These are phyloP conservation scores for Drosophila tsacasi DNA, from an alignment of 1,140 invertebrate genomes.

Conservation along the genomic window DNA sequence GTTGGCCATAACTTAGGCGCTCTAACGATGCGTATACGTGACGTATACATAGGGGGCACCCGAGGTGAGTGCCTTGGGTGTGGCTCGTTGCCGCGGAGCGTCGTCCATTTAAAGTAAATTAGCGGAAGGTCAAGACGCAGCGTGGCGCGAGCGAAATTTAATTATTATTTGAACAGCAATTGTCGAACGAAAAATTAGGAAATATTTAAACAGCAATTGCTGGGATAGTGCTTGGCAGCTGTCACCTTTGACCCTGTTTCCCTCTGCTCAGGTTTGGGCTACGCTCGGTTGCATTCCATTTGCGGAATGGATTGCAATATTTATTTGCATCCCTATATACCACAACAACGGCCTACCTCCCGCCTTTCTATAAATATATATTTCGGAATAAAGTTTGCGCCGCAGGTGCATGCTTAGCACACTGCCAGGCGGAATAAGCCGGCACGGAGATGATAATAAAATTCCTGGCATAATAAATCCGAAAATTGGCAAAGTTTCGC, in stretches of 20 bases:
- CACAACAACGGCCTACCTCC: background rate
- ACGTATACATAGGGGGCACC: slow-evolving; percentile 44
- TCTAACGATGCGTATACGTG: slow-evolving; percentile 82
- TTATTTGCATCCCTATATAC: slow-evolving; percentile 28
- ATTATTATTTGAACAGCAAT: slow-evolving; percentile 72
- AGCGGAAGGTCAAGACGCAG: slow-evolving; percentile 65
- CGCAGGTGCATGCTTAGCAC: slow-evolving; percentile 69
- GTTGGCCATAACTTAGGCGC: slow-evolving; percentile 76
- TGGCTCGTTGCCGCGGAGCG: slow-evolving; percentile 47
- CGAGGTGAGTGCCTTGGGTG: slow-evolving; percentile 41
- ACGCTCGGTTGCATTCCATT: slow-evolving; percentile 48
- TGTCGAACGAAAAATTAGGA: slow-evolving; percentile 44
- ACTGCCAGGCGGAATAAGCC: slow-evolving; percentile 20
- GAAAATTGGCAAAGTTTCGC: slow-evolving; percentile 74
- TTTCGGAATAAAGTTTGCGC: slow-evolving; percentile 56
- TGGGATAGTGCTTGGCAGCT: background rate
- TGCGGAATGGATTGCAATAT: slow-evolving; percentile 68
- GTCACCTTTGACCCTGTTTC: background rate
- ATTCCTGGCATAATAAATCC: slow-evolving; percentile 76
- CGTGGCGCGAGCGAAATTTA: slow-evolving; percentile 52
- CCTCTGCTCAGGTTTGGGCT: background rate
- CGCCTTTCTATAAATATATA: slow-evolving; percentile 61
- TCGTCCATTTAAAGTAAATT: slow-evolving; percentile 70
- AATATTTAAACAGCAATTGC: slow-evolving; percentile 41
- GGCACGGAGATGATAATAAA: slow-evolving; percentile 63